Conservation (phyloP, 2,113 vertebrate species). For the Callorhinus ursinus region DNA sequence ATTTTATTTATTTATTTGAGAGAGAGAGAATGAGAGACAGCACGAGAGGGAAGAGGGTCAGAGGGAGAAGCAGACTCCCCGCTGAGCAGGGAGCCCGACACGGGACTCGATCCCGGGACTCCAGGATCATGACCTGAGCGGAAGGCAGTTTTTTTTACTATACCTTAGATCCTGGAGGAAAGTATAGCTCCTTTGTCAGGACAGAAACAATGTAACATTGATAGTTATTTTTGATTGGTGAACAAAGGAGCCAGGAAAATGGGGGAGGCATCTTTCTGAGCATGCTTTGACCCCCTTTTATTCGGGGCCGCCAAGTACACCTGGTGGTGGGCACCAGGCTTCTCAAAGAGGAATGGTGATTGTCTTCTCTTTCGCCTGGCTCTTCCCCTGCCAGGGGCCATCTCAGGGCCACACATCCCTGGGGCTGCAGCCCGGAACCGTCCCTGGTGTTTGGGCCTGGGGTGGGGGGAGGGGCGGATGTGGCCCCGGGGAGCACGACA, state of each 20-base stretch:
- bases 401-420: background rate
- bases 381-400: background rate
- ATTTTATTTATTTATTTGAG: too few species aligned
- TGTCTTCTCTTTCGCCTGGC: background rate
- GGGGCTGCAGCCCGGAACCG: background rate
- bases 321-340: background rate
- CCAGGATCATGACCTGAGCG: too few species aligned
- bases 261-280: background rate
- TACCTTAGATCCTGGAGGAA: background rate
- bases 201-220: background rate
- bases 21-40: too few species aligned
- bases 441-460: background rate
- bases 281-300: background rate
- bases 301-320: background rate
- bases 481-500: background rate
- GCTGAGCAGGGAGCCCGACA: too few species aligned
- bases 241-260: background rate
- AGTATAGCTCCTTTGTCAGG: background rate
- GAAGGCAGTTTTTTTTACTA: background rate
- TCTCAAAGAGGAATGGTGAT: fast-evolving
- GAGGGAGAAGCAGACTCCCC: too few species aligned
- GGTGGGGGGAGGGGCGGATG: background rate
- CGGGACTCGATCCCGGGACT: too few species aligned
- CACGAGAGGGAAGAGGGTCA: too few species aligned
- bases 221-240: background rate